These are phyloP conservation scores for Phalacrocorax aristotelis DNA, from an alignment of 2,113 vertebrate genomes.

Conservation along the genomic window DNA sequence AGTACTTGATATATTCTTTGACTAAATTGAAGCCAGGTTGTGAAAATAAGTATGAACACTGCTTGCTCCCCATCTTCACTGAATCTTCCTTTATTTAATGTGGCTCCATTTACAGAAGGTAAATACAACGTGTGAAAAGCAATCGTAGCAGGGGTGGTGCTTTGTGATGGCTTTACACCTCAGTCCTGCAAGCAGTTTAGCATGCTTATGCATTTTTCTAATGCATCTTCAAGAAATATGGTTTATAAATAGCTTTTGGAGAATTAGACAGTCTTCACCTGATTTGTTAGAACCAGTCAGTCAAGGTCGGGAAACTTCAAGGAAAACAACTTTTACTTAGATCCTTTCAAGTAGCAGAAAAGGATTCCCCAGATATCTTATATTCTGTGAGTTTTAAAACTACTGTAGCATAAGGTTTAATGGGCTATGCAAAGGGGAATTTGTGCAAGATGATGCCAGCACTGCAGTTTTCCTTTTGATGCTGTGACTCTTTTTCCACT, in stretches of 20 bases:
- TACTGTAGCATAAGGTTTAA: not conserved
- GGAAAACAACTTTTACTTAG: not conserved
- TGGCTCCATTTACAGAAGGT: not conserved
- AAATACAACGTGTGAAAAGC: not conserved
- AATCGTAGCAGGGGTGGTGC: not conserved
- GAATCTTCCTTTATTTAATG: not conserved
- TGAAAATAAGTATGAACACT: not conserved
- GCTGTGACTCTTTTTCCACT: not conserved
- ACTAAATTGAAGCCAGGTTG: not conserved
- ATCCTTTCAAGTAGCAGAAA: not conserved
- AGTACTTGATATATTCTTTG: not conserved
- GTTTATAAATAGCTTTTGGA: conserved; percentile 30
- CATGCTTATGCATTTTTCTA: not conserved
- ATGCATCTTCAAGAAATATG: not conserved
- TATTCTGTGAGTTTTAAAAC: not conserved
- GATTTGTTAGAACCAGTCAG: not conserved
- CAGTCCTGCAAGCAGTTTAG: not conserved
- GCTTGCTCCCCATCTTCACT: not conserved
- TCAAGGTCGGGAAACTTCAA: not conserved
- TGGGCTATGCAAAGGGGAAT: not conserved
- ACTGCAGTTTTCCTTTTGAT: not conserved
- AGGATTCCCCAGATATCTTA: not conserved
- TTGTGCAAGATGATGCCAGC: not conserved
- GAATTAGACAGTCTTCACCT: not conserved
- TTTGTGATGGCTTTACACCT: not conserved